phyloP scores from a whole-genome alignment of 2,888 invertebrate genomes.

The Ptychoptera contaminata region DNA sequence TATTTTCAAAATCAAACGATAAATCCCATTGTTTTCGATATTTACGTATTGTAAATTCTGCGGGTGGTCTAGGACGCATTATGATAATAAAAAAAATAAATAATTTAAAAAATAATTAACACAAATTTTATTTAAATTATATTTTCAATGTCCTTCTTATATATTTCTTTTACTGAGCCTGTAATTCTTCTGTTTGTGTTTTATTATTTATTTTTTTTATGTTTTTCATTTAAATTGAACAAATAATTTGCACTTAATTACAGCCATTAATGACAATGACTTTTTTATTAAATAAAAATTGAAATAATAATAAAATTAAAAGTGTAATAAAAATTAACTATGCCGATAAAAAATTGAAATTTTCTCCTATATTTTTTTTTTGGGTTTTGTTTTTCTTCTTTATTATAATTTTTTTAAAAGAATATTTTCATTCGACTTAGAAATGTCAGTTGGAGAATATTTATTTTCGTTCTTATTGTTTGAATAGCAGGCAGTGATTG shows the following conservation, averaged over 20 bases:
- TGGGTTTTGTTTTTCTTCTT: neutral
- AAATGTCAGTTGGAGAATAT: too few relatives aligned
- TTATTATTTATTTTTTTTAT: neutral
- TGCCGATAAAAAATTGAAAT: too few relatives aligned
- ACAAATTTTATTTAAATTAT: too few relatives aligned
- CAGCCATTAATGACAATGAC: neutral
- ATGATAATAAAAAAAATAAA: constrained; percentile 1
- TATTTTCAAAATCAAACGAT: constrained; percentile 15
- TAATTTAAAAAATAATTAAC: too few relatives aligned
- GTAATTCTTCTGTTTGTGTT: too few relatives aligned
- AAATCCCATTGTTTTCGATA: constrained; percentile 23
- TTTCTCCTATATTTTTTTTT: neutral
- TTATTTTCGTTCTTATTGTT: too few relatives aligned
- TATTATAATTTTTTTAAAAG: neutral
- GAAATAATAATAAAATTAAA: neutral
- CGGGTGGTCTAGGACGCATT: constrained; percentile 13
- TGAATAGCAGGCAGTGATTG: too few relatives aligned
- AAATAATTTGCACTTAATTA: neutral
- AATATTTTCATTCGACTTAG: neutral
- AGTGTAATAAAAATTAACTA: too few relatives aligned
- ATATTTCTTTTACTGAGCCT: too few relatives aligned
- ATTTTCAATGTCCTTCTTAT: too few relatives aligned
- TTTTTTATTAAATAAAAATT: neutral
- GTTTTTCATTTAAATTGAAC: too few relatives aligned
- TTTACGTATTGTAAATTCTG: constrained; percentile 15